Evolutionary conservation across 2,888 invertebrate species (phyloP).

Genomic region (Cephus nigrinus): DNA sequence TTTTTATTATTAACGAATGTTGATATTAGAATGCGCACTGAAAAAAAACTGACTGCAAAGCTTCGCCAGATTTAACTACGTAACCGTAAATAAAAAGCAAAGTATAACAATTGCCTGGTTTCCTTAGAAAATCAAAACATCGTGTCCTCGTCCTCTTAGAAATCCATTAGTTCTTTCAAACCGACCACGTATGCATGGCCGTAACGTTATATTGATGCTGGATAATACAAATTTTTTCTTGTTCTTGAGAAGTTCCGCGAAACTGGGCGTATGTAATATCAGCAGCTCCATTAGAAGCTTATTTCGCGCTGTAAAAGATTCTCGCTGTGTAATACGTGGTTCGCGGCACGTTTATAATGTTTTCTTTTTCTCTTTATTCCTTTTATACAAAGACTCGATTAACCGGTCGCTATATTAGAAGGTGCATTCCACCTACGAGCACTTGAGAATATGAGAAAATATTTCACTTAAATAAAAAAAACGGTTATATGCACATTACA

Average conservation of each 20-base stretch:
- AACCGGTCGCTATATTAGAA: neutral
- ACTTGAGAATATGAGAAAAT: neutral
- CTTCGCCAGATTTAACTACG: neutral
- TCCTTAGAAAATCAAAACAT: neutral
- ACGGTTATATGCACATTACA: neutral
- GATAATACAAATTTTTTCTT: neutral
- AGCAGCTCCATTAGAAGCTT: neutral
- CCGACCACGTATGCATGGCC: neutral
- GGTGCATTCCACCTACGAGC: neutral
- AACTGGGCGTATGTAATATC: neutral
- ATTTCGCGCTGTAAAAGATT: neutral
- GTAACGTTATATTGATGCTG: neutral
- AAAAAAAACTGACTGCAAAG: neutral
- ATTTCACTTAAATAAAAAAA: neutral
- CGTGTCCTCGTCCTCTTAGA: neutral
- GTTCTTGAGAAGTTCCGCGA: neutral
- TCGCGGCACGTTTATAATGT: neutral
- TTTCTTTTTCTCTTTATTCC: neutral
- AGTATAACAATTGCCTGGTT: neutral
- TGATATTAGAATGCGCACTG: neutral
- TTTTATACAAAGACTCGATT: neutral
- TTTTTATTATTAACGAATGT: neutral
- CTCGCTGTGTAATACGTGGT: neutral
- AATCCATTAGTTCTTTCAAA: neutral
- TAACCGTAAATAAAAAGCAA: neutral